Percentiles rank a stretch among this genome's conserved stretches.
phyloP scores from a whole-genome alignment of 2,113 vertebrate species.

The Heptranchias perlo region DNA sequence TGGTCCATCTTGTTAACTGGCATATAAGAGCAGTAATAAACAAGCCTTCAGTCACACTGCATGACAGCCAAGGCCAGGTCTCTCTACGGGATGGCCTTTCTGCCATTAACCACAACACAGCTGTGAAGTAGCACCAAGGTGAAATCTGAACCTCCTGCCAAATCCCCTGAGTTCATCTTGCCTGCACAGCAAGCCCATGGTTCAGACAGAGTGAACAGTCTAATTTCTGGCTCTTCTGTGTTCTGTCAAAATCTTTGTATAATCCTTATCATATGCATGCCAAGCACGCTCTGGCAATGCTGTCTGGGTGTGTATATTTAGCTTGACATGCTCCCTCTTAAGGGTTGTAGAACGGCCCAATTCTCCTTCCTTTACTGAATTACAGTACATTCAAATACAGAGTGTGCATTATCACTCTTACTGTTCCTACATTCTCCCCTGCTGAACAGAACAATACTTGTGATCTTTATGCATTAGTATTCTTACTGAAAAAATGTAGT shows the following conservation, averaged over 20 bases:
- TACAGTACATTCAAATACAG: background rate
- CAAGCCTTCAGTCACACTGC: slow-evolving; percentile 50
- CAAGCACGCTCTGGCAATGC: slow-evolving; percentile 14
- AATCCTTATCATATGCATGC: slow-evolving; percentile 24
- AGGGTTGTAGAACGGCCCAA: background rate
- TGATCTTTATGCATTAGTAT: background rate
- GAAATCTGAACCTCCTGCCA: slow-evolving; percentile 41
- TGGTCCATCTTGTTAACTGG: background rate
- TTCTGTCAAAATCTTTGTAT: slow-evolving; percentile 24
- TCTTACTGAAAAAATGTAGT: background rate
- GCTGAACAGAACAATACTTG: background rate
- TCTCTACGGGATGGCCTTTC: slow-evolving; percentile 42
- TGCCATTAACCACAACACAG: slow-evolving; percentile 47
- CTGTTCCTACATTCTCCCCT: slow-evolving; percentile 1
- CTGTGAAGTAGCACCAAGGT: slow-evolving; percentile 40
- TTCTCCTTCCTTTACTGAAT: background rate
- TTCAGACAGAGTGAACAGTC: slow-evolving; percentile 22
- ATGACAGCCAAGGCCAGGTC: slow-evolving; percentile 45
- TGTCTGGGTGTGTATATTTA: slow-evolving; percentile 6
- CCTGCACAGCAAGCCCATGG: background rate
- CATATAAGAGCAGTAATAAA: background rate
- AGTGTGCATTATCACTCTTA: background rate
- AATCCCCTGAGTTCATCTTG: background rate
- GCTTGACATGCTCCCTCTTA: slow-evolving; percentile 9
- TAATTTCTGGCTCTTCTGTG: slow-evolving; percentile 27